Base-by-base conservation (phyloP, 2,797 vertebrate genomes). In the Danio jaintianensis region DNA sequence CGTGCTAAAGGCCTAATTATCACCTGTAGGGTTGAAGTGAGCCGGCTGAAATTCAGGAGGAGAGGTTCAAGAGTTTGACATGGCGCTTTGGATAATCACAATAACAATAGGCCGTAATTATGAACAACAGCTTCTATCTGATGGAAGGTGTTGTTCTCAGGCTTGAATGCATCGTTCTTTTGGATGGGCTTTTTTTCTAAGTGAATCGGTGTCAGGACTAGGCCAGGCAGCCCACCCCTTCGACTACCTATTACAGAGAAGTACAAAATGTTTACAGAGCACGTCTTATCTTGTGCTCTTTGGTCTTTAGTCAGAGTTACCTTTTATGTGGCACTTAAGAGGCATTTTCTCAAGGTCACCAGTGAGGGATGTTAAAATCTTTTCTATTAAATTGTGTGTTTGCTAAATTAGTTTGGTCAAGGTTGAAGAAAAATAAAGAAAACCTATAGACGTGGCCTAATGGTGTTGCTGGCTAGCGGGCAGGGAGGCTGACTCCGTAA, bases 21-120 rank as follows among this genome's bases (percentile, higher is more conserved):
- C 80, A 73, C 80, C 88, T 90, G 90, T 90, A 80, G 85, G 81
- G 86, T 81, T 86, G 84, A 81, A 84, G 81, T 90, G 91, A 89
- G 92, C 90, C 85, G 89, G 90, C 87, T 86, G 86, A 88, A 89
- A 85, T 89, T 85, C 88, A 75, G 80, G 86, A 87, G 88, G 86
- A 83, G 86, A 85, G 86, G 91, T 90, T 93, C 90, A 92, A 91
- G 90, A 90, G 90, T 85, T 89, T 85, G 88, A 90, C 91, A 89
- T 87, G 6, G 15, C 78, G 87, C 90, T 91, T 90, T 88, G 85
- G 90, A 88, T 89, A 92, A 91, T 92, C 88, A 89, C 88, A 91
- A 92, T 90, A 91, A 93, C 93, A 94, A 94, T 90, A 85, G 89
- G 73, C 74, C 89, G 88, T 92, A 90, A 94, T 93, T 93, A 91